Base-by-base conservation (phyloP, 1,140 invertebrate species). In the Drosophila equinoxialis region DNA sequence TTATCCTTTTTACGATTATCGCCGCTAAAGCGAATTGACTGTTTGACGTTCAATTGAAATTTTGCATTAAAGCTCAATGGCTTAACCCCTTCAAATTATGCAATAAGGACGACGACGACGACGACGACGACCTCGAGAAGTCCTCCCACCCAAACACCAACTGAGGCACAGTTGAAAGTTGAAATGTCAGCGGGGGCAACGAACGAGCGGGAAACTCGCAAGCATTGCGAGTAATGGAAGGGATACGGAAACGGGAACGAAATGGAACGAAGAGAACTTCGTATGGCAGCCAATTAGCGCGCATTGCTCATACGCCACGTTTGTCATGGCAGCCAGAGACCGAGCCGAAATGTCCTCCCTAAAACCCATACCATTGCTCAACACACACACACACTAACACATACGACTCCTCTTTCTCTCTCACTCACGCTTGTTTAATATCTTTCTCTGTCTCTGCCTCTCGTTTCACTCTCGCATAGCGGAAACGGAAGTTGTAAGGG, bases 11-110 rank as follows among this genome's bases (percentile, higher is more conserved):
- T 89, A 89, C 84, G 84, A 89, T 89, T 89, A 89, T 89, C 84
- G 81, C 74, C 69, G 84, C 84, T 81, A 89, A 89, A 89, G 85
- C 84, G 84, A 89, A 89, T 89, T 90, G 84, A 89, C 84, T 89
- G 84, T 89, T 89, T 89, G 84, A 89, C 84, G 85, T 89, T 89
- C 84, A 89, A 89, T 89, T 89, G 84, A 89, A 89, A 89, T 89
- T 89, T 89, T 89, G 84, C 84, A 89, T 89, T 89, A 89, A 89
- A 89, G 84, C 84, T 89, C 85, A 89, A 89, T 90, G 84, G 84
- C 84, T 89, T 89, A 89, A 89, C 84, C 81, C 84, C 80, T 89
- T 89, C 68, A 89, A 89, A 89, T 89, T 89, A 89, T 89, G 84
- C 84, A 89, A 89, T 89, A 89, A 51, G 68, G 45, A 57, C 23